These are phyloP conservation scores for Coluber constrictor DNA, from an alignment of 2,797 vertebrate species.

Conservation along the genomic window DNA sequence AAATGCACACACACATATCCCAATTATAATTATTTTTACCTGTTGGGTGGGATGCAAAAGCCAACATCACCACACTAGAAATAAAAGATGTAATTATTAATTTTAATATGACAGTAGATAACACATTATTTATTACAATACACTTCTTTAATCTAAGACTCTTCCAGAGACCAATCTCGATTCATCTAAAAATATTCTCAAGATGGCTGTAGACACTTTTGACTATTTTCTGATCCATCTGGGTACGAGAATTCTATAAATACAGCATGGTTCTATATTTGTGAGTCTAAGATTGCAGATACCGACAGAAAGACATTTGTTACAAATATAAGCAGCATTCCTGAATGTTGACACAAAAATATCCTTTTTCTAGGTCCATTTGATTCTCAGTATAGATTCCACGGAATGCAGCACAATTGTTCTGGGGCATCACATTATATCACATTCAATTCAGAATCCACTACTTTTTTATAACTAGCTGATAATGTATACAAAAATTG, in stretches of 20 bases:
- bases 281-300: background rate
- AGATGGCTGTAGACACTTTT: background rate
- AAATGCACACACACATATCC: background rate
- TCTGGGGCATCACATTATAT: constrained; percentile 19
- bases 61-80: constrained; percentile 82
- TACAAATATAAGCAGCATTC: background rate
- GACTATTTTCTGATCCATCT: background rate
- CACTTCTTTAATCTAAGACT: background rate
- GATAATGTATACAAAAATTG: background rate
- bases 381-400: constrained; percentile 17
- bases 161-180: background rate
- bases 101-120: background rate
- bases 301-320: background rate
- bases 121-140: background rate
- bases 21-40: constrained; percentile 69
- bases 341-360: background rate
- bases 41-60: constrained; percentile 86
- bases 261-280: background rate
- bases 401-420: constrained; percentile 19
- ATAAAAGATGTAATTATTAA: background rate
- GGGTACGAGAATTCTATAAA: background rate
- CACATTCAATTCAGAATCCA: background rate
- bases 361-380: background rate
- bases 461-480: background rate
- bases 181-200: background rate